Conservation (phyloP, 2,113 vertebrate genomes). For the Clarias magur region DNA sequence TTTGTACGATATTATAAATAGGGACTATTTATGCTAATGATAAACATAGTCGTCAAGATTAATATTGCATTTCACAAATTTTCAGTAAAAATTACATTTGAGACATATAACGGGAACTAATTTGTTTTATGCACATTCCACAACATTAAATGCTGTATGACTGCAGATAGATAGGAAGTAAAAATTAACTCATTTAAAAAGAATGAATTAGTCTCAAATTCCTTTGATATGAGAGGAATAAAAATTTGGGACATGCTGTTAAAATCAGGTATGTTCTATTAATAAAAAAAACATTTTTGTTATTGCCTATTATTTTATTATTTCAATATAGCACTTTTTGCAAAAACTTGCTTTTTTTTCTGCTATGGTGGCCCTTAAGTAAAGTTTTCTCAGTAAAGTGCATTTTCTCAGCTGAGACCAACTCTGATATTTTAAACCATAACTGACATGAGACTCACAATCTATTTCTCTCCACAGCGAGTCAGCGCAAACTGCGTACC, state of each 20-base stretch:
- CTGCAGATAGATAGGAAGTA: not conserved
- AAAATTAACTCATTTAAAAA: not conserved
- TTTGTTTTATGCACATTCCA: not conserved
- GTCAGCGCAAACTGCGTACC: conserved; percentile 66
- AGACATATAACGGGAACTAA: not conserved
- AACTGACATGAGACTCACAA: not conserved
- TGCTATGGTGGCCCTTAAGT: not conserved
- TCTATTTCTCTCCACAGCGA: conserved; percentile 50
- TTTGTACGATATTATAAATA: not conserved
- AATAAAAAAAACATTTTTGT: no score
- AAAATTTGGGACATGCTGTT: not conserved
- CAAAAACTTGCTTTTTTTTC: not conserved
- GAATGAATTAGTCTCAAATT: not conserved
- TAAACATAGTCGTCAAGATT: not conserved
- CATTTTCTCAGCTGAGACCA: not conserved
- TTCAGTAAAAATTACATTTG: not conserved
- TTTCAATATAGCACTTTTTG: not conserved
- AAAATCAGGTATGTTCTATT: not conserved
- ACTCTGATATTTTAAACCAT: not conserved
- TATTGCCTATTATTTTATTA: not conserved
- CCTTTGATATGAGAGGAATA: not conserved
- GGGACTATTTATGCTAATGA: not conserved
- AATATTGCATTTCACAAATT: not conserved
- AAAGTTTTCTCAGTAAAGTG: not conserved
- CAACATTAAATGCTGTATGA: not conserved